Percentiles rank a stretch among this genome's conserved stretches.
phyloP scores from a whole-genome alignment of 1,140 invertebrate species.

The Maconellicoccus hirsutus region DNA sequence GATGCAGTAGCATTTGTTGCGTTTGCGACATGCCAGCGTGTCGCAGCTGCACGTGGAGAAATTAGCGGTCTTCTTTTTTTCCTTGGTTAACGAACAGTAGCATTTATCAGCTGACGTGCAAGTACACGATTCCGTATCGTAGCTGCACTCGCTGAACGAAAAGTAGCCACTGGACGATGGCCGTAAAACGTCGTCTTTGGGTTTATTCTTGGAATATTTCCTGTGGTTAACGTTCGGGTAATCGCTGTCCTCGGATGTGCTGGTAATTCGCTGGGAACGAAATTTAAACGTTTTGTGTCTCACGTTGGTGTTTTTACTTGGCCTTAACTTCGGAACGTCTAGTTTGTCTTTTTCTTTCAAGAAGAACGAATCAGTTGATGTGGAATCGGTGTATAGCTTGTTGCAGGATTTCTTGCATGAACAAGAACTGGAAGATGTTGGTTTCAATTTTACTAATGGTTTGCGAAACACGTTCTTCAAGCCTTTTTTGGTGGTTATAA shows the following conservation, averaged over 20 bases:
- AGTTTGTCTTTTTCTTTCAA: neutral
- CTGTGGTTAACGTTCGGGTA: constrained; percentile 37
- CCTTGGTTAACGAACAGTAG: constrained; percentile 49
- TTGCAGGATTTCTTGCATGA: neutral
- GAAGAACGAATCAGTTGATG: constrained; percentile 10
- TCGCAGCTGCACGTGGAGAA: constrained; percentile 52
- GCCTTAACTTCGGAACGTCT: constrained; percentile 11
- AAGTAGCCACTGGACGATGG: constrained; percentile 48
- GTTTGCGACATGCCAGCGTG: constrained; percentile 73
- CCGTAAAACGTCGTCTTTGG: constrained; percentile 13
- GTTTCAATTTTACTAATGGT: constrained; percentile 38
- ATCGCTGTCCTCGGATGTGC: constrained; percentile 53
- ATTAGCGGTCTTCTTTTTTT: neutral
- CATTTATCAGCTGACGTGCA: constrained; percentile 60
- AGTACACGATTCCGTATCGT: constrained; percentile 66
- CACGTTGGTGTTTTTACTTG: neutral
- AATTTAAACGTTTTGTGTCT: neutral
- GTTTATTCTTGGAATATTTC: constrained; percentile 14
- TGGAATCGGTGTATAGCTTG: neutral
- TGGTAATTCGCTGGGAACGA: constrained; percentile 29
- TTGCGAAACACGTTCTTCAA: constrained; percentile 42
- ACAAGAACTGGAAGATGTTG: neutral
- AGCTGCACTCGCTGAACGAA: constrained; percentile 72
- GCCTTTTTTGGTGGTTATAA: constrained; percentile 39
- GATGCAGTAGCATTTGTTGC: constrained; percentile 75